A percentile compares a stretch with the other conserved stretches of the same genome.
Evolutionary conservation across 2,113 vertebrate species (phyloP).

Genomic region (Brachypodius melanocephalos): DNA sequence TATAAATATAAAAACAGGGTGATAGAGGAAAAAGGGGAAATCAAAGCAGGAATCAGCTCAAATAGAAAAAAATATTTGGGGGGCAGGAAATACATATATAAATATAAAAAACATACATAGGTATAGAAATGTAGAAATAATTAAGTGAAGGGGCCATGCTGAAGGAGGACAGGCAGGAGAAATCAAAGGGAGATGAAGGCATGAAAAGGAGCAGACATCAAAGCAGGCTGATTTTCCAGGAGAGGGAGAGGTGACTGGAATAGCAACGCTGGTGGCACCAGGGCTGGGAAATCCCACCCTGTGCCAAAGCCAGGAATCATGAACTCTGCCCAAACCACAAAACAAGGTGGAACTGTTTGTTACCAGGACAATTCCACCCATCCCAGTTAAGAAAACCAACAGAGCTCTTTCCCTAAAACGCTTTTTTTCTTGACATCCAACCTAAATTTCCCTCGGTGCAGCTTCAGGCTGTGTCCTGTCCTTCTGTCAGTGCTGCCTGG

Average conservation of each 20-base stretch:
- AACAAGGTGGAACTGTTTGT: background rate
- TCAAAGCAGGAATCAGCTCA: background rate
- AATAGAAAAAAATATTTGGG: background rate
- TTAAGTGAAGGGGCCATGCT: background rate
- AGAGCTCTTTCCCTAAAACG: no score
- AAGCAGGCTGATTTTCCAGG: background rate
- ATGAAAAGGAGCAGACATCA: constrained; percentile 2
- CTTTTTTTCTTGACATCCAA: no score
- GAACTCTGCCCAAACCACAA: background rate
- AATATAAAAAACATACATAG: background rate
- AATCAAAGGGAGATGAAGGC: background rate
- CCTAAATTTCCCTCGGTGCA: no score
- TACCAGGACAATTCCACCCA: background rate
- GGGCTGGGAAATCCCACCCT: background rate
- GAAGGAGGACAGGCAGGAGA: background rate
- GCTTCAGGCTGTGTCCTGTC: no score
- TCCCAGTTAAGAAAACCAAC: no score
- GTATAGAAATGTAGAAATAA: background rate
- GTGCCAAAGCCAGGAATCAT: background rate
- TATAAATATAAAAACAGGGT: background rate
- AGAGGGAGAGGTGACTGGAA: background rate
- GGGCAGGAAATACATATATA: background rate
- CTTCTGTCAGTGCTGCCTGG: no score
- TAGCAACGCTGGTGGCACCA: background rate
- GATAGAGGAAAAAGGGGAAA: background rate